Evolutionary conservation across 2,888 invertebrate species (phyloP), one percentile per base, ranked within the genome.

Genomic region (Platycheirus albimanus): DNA sequence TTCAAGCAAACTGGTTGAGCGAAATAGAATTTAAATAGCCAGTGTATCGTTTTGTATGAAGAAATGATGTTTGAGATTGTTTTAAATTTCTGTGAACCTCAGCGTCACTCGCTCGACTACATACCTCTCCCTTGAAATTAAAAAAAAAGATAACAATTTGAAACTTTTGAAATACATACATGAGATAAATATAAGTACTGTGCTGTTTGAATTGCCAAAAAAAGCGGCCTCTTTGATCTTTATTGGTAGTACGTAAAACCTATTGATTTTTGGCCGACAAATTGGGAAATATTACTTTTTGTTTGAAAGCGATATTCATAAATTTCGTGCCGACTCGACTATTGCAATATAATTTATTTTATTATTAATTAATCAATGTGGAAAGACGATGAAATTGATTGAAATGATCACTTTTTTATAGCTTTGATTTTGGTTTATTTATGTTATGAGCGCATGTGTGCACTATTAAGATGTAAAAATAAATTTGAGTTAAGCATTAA

Each of bases 171-270:
- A 58, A 24, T 15, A 15, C n/a, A 36, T 13, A 51, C 41, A 56
- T 17, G 13, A 61, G 43, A n/a, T n/a, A n/a, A n/a, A 79, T 43
- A 79, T 74, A 79, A 79, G 74, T 63, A 8, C 28, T 24, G 5
- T 30, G 49, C 64, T 74, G 63, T 74, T 66, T 61, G 38, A 54
- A 63, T 74, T 64, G 79, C 54, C 30, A 51, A 71, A 77, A n/a
- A 49, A 24, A 30, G 51, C 81, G 81, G 81, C 24, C n/a, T 15
- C 13, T 71, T 47, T 81, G 77, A 81, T 54, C 41, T 81, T 81
- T 76, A 71, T 76, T 71, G 76, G 80, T 61, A 63, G 41, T 63
- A 19, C 15, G 19, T n/a, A 4, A 38, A 38, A 15, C 20, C 20
- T 56, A 66, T 67, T 45, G 45, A 58, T 64, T 80, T 70, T 80